Evolutionary conservation across 2,888 invertebrate species (phyloP).

Genomic region (Acheta domesticus): DNA sequence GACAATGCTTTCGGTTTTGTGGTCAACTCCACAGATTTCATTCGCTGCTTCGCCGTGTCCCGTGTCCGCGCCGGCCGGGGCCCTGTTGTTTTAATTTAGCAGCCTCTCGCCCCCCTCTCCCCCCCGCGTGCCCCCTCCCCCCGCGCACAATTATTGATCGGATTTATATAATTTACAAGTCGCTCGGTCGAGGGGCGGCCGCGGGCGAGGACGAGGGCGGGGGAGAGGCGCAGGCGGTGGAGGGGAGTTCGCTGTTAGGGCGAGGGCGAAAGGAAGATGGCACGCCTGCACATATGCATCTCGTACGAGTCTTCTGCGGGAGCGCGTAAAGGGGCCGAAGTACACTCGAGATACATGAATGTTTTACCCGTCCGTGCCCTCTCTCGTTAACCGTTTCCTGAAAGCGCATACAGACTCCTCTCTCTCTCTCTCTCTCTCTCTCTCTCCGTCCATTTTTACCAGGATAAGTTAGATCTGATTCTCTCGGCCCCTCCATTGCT

Average conservation of each 20-base stretch:
- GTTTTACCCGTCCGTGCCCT: no score
- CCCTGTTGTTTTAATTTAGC: conserved; percentile 7
- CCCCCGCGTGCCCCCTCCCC: not conserved
- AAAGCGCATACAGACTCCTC: no score
- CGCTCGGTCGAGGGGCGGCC: not conserved
- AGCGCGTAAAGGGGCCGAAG: no score
- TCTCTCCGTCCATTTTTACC: no score
- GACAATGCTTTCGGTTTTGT: conserved; percentile 10
- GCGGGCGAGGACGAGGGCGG: no score
- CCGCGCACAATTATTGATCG: conserved; percentile 10
- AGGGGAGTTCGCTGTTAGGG: not conserved
- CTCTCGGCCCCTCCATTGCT: no score
- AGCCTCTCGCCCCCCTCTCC: not conserved
- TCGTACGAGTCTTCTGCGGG: not conserved
- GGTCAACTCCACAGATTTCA: conserved; percentile 2
- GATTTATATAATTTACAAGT: conserved; percentile 18
- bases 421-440: no score
- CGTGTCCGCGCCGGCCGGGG: conserved; percentile 1
- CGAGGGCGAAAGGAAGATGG: not conserved
- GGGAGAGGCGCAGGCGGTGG: no score
- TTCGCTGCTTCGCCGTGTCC: conserved; percentile 1
- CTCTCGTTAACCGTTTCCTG: no score
- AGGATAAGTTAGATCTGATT: no score
- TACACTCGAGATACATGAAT: no score
- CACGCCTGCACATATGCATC: not conserved